Evolutionary conservation across 1,140 invertebrate genomes (phyloP), one percentile per base, ranked within the genome.

Genomic region (Araneus ventricosus): DNA sequence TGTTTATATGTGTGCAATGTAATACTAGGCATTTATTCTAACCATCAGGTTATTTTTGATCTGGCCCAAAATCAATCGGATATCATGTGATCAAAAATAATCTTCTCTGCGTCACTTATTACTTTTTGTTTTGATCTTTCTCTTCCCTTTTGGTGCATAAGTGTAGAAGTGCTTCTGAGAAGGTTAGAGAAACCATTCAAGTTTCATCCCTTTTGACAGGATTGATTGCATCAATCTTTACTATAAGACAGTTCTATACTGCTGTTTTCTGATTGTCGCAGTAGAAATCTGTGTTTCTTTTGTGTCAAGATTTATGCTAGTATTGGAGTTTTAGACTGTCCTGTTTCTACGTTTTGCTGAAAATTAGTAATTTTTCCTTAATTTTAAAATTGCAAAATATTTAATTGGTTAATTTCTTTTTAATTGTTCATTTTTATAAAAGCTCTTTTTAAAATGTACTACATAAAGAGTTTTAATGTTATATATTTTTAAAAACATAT

Each of bases 181-280:
- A 89, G 70, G 88, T 89, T 79, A 89, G 45, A 59, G 88, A 75
- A 89, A 79, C 88, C 88, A 89, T 79, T 79, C 70, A 89, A 89
- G 88, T 79, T 39, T 89, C 45, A 63, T 79, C 70, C 70, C 30
- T 75, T 89, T 88, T 89, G 67, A 63, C 67, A 89, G 88, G 67
- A 75, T n/a, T 79, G 70, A 82, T 82, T 82, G 80, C 80, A 52
- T n/a, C 39, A 45, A 45, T 52, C 41, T 20, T 82, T 52, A 39
- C 27, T 75, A 20, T 34, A 34, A 17, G 39, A 45, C 80, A 82
- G 45, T 82, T 75, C 41, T 41, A 8, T 30, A 82, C 4, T 82
- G 37, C 24, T 82, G 70, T 27, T 79, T 20, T 79, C 70, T 10
- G 70, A 52, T 67, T 75, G 70, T 75, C 30, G 70, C 37, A 82